These are phyloP conservation scores for Ophraella communa DNA, from an alignment of 2,888 invertebrate species.

Conservation along the genomic window DNA sequence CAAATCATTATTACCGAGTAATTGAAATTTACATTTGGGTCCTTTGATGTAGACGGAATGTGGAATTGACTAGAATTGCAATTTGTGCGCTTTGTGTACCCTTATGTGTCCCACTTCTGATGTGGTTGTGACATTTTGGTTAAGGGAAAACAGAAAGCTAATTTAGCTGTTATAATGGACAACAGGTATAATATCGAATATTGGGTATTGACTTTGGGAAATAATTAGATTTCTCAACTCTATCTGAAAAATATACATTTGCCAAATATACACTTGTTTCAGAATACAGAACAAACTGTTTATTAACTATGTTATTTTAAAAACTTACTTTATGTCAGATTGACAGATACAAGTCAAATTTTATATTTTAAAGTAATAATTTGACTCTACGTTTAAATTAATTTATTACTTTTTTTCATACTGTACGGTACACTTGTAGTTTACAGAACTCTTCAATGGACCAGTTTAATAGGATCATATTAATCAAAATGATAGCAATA, in stretches of 20 bases:
- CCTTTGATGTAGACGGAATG: constrained; percentile 43
- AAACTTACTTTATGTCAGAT: no score
- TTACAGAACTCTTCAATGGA: no score
- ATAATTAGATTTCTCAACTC: not conserved
- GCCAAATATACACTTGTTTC: no score
- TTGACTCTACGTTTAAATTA: no score
- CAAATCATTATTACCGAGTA: constrained; percentile 51
- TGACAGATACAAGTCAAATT: no score
- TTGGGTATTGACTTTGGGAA: not conserved
- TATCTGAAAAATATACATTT: no score
- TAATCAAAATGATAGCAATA: no score
- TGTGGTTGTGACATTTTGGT: constrained; percentile 37
- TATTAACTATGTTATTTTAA: no score
- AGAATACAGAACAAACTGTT: not conserved
- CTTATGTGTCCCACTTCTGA: constrained; percentile 30
- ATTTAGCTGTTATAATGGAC: constrained; percentile 13
- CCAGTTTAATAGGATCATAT: no score
- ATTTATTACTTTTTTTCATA: no score
- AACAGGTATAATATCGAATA: constrained; percentile 9
- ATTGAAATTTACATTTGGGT: constrained; percentile 52
- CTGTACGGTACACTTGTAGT: no score
- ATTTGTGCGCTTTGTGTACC: constrained; percentile 40
- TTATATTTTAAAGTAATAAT: no score
- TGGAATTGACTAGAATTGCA: constrained; percentile 45
- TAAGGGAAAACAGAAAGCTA: constrained; percentile 21